phyloP scores from a whole-genome alignment of 2,113 vertebrate genomes.

The Colistium nudipinnis region DNA sequence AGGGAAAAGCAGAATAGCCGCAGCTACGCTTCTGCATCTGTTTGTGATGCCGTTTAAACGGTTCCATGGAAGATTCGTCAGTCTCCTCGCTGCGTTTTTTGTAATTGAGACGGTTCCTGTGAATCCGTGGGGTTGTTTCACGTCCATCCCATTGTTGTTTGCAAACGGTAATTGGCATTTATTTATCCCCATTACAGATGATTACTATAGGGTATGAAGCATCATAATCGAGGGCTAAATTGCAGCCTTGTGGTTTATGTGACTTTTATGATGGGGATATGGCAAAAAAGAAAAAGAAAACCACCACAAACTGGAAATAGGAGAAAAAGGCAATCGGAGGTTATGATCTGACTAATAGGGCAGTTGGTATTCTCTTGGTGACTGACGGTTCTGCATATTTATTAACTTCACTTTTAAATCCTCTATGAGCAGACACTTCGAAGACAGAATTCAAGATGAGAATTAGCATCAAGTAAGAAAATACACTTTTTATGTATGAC shows the following conservation, averaged over 20 bases:
- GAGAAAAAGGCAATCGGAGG: not conserved
- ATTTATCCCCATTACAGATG: slow-evolving; percentile 32
- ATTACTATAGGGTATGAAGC: slow-evolving; percentile 41
- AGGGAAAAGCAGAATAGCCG: slow-evolving; percentile 19
- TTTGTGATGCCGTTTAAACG: slow-evolving; percentile 38
- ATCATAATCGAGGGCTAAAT: slow-evolving; percentile 39
- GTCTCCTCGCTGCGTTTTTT: slow-evolving; percentile 6
- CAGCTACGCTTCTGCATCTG: not conserved
- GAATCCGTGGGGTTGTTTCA: slow-evolving; percentile 26
- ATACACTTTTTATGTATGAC: not conserved
- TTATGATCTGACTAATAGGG: not conserved
- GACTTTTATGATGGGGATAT: slow-evolving; percentile 29
- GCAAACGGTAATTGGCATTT: slow-evolving; percentile 47
- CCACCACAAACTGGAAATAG: not conserved
- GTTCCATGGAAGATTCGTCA: slow-evolving; percentile 1
- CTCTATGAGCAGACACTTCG: slow-evolving; percentile 22
- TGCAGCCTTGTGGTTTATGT: slow-evolving; percentile 19
- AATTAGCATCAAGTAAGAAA: slow-evolving; percentile 1
- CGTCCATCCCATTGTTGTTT: slow-evolving; percentile 35
- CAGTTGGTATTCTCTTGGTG: not conserved
- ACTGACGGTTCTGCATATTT: slow-evolving; percentile 20
- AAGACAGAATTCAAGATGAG: slow-evolving; percentile 7
- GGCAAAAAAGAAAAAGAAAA: slow-evolving; percentile 20
- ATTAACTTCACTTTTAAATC: slow-evolving; percentile 25
- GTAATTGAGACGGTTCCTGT: slow-evolving; percentile 29